Base-by-base conservation (phyloP, 1,140 invertebrate species). In the Subanguina moxae region DNA sequence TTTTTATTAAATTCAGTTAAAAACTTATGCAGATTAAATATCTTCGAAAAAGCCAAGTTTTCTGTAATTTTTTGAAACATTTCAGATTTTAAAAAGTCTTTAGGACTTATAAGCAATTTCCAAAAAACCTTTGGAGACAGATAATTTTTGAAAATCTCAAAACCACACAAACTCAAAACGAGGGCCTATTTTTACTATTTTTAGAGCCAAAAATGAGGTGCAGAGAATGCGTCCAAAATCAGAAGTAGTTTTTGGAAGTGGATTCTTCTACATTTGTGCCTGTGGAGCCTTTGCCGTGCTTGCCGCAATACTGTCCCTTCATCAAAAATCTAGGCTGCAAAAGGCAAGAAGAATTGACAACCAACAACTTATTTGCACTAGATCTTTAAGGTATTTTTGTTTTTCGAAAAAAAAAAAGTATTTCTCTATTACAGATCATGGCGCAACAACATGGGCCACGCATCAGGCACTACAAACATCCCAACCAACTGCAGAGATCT, bases 221-320 rank as follows among this genome's bases (percentile, higher is more conserved):
- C n/a, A 61, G 38, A 25, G 19, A 61, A 61, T 61, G 58, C 58
- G 58, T 21, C 58, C 48, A 7, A 52, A 21, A 1, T 61, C 27
- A 25, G 3, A 3, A 5, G 27, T 61, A 21, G 28, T 30, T 3
- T 30, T 61, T 61, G 42, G 62, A 5, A 56, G 32, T n/a, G 42
- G 62, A 1, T 7, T 61, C 1, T 64, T 64, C 62, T 56, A 64
- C 42, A 28, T 64, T 56, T 58, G n/a, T 7, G 65, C 17, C 19
- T 5, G 62, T 21, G 42, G 42, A n/a, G 62, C 62, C 28, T 64
- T 64, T 28, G 43, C 42, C 62, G 3, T 48, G 23, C 23, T 38
- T 1, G 61, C 61, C 32, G 62, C 62, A 65, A 19, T 64, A 62
- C n/a, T 64, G 15, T 64, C 61, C 64, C 21, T 61, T 3, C 25